These are phyloP conservation scores for Lathronympha strigana DNA, from an alignment of 2,888 invertebrate genomes.

Conservation along the genomic window DNA sequence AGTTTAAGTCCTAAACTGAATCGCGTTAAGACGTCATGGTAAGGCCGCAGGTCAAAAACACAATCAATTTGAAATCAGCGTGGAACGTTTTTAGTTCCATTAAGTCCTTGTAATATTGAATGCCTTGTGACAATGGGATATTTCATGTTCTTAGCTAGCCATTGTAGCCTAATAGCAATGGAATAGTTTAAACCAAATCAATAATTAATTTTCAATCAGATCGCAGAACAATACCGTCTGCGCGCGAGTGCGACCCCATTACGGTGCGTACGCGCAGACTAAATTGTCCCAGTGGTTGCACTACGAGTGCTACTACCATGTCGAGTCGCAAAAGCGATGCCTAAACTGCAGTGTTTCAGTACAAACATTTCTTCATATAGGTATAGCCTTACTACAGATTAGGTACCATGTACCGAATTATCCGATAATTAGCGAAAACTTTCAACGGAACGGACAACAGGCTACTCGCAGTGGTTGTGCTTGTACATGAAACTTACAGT, in stretches of 20 bases:
- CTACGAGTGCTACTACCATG: neutral
- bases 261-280: slow-evolving; percentile 50
- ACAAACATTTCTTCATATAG: no score
- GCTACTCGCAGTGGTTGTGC: no score
- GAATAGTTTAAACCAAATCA: slow-evolving; percentile 36
- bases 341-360: neutral
- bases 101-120: neutral
- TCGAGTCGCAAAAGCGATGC: neutral
- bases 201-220: slow-evolving; percentile 56
- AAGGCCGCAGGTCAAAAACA: neutral
- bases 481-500: no score
- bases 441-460: no score
- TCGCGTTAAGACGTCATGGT: no score
- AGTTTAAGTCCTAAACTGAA: no score
- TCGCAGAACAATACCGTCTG: slow-evolving; percentile 62
- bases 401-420: no score
- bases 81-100: neutral
- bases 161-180: slow-evolving; percentile 16
- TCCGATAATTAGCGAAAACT: no score
- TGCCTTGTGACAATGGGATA: slow-evolving; percentile 10
- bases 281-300: slow-evolving; percentile 35
- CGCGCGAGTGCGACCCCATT: slow-evolving; percentile 52
- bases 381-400: no score
- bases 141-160: slow-evolving; percentile 4
- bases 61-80: neutral